These are phyloP conservation scores for Phenacoccus solenopsis DNA, from an alignment of 1,140 invertebrate species.

Conservation along the genomic window DNA sequence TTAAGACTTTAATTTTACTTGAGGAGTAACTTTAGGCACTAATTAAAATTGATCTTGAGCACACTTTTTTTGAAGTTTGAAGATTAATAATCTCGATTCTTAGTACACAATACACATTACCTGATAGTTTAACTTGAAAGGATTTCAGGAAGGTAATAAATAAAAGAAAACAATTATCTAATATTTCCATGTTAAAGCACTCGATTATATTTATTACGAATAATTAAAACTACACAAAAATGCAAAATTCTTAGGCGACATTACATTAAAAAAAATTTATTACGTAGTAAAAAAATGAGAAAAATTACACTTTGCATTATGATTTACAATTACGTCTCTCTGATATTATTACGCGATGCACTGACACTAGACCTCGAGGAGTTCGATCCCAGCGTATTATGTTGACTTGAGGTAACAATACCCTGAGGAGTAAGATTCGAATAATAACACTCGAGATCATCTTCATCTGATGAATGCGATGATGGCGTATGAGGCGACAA, in stretches of 20 bases:
- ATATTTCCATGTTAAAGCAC: no score
- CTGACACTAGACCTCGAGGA: background rate
- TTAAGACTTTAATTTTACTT: no score
- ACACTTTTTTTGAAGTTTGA: no score
- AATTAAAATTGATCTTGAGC: no score
- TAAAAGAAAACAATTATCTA: no score
- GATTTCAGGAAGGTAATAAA: no score
- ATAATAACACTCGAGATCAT: background rate
- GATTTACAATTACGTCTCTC: background rate
- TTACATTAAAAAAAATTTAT: background rate
- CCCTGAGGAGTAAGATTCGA: background rate
- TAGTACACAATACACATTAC: no score
- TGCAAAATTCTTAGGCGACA: background rate
- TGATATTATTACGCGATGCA: background rate
- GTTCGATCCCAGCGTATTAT: background rate
- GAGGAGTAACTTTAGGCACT: no score
- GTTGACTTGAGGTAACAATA: background rate
- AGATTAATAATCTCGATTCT: no score
- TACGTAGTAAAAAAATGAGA: background rate
- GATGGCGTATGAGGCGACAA: constrained; percentile 45
- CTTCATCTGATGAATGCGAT: constrained; percentile 5
- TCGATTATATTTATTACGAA: background rate
- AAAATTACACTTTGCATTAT: background rate
- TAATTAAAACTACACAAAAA: background rate
- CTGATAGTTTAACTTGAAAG: no score